Evolutionary conservation across 2,113 vertebrate genomes (phyloP), one percentile per base, ranked within the genome.

Genomic region (Muntiacus reevesi): DNA sequence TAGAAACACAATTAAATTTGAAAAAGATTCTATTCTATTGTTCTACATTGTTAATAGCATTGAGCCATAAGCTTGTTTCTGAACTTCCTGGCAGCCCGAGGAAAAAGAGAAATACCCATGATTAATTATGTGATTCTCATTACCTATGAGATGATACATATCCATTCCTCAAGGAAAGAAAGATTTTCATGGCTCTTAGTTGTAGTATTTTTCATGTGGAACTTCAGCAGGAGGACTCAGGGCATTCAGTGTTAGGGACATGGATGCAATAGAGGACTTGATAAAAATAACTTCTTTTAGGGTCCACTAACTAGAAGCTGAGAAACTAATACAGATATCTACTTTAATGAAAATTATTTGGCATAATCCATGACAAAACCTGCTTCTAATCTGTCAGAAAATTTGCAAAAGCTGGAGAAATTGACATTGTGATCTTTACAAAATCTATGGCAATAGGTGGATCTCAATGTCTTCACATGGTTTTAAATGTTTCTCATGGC

Each of bases 41-140:
- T 54, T 96, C 62, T 95, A 55, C 14, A 45, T 71, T 50, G 52
- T 88, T 93, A 89, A 85, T 96, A 89, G 55, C 36, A 57, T 64
- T 86, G 52, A 95, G 43, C 47, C 81, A 13, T 64, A 76, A 83
- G 14, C 59, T 97, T 93, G 50, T 45, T 97, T 97, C 86, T 96
- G 55, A 83, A 89, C 89, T 97, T 95, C 67, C 82, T 71, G 33
- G 36, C 36, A 93, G 55, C 30, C 36, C 59, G 74, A 94, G 40
- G 47, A 57, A 89, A 94, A 95, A 94, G 40, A 81, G 64, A 97
- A 93, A 96, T 71, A 83, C 67, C 8, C 12, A 16, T 82, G 59
- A 86, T 94, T 87, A 86, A n/a, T 92, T 78, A 50, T 43, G 47
- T 78, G 67, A 47, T 78, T 97, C 50, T 92, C 36, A 50, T 62